Evolutionary conservation across 2,113 vertebrate genomes (phyloP).

Genomic region (Daphoenositta chrysoptera): DNA sequence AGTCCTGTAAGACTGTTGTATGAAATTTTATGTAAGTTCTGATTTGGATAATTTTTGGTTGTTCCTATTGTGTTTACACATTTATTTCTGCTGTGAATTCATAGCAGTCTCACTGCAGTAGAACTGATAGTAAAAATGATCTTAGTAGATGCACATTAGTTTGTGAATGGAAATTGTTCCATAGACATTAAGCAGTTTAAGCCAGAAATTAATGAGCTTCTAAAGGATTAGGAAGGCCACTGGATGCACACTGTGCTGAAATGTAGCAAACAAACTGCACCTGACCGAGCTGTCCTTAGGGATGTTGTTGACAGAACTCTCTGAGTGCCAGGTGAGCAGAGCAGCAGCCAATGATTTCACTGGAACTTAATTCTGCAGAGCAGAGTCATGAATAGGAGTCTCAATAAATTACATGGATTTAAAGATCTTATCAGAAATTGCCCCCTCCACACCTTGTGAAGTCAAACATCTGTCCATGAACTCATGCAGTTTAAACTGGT

Average conservation of each 20-base stretch:
- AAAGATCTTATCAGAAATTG: background rate
- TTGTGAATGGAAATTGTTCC: background rate
- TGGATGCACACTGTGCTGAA: background rate
- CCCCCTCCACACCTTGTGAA: background rate
- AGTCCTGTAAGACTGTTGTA: background rate
- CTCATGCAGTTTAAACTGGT: background rate
- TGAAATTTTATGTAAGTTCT: background rate
- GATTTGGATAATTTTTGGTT: background rate
- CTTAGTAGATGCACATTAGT: background rate
- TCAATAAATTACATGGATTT: background rate
- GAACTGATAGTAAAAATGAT: background rate
- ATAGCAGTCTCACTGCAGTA: background rate
- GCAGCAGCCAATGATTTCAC: background rate
- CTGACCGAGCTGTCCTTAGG: background rate
- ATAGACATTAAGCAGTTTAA: background rate
- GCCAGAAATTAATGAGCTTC: background rate
- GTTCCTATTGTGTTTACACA: background rate
- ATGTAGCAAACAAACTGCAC: background rate
- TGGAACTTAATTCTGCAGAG: background rate
- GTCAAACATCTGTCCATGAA: background rate
- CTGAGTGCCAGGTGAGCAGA: background rate
- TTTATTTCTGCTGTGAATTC: background rate
- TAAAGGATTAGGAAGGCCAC: background rate
- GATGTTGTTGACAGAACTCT: background rate
- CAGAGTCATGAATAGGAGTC: background rate